Evolutionary conservation across 2,888 invertebrate genomes (phyloP).

Genomic region (Pyrgus malvae): DNA sequence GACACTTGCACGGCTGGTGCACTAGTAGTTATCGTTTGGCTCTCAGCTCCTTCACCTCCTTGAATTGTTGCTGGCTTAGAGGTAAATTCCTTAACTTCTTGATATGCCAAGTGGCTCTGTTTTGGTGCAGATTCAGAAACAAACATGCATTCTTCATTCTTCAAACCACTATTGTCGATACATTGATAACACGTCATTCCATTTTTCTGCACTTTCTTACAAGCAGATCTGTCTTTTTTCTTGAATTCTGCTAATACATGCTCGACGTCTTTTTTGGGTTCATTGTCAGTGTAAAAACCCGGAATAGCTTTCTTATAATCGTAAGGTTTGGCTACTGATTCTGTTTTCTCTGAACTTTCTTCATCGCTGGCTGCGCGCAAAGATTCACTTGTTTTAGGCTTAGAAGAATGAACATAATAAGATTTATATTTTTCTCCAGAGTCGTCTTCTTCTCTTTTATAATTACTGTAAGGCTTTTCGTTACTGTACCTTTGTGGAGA

Average conservation of each 20-base stretch:
- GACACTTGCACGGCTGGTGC: conserved; percentile 58
- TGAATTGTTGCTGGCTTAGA: conserved; percentile 67
- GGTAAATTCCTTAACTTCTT: conserved; percentile 84
- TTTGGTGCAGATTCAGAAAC: conserved; percentile 86
- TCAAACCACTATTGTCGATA: conserved; percentile 84
- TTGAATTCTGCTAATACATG: conserved; percentile 87
- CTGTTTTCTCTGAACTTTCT: conserved; percentile 63
- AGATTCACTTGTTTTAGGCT: conserved; percentile 65
- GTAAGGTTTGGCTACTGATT: conserved; percentile 58
- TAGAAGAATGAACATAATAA: conserved; percentile 63
- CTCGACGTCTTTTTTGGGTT: conserved; percentile 85
- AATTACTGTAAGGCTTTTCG: conserved; percentile 51
- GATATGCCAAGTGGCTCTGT: conserved; percentile 84
- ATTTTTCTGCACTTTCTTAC: conserved; percentile 86
- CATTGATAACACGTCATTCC: conserved; percentile 91
- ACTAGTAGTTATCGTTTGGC: conserved; percentile 64
- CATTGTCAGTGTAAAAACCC: conserved; percentile 76
- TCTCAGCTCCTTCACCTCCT: conserved; percentile 62
- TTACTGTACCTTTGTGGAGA: conserved; percentile 51
- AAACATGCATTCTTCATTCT: conserved; percentile 91
- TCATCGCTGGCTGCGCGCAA: conserved; percentile 54
- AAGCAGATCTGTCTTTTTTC: conserved; percentile 86
- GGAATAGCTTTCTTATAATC: conserved; percentile 73
- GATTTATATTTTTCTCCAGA: conserved; percentile 63
- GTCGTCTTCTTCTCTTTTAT: conserved; percentile 49